phyloP scores from a whole-genome alignment of 2,797 vertebrate species.

The Acanthis flammea region DNA sequence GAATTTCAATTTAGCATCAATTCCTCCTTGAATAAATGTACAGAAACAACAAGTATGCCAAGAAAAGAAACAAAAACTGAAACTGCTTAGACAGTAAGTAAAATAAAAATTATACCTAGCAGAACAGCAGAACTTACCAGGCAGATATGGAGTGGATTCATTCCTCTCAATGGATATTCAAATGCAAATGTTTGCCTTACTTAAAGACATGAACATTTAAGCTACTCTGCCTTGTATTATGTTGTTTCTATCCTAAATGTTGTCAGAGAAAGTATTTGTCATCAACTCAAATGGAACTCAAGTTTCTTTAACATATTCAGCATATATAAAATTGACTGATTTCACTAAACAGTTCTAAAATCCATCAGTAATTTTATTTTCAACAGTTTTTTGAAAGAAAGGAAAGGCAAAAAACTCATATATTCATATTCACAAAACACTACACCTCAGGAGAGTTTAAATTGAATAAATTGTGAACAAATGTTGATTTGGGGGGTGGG shows the following conservation, averaged over 20 bases:
- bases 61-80: not conserved
- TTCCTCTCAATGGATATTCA: not conserved
- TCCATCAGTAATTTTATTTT: not conserved
- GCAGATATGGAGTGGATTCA: not conserved
- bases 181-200: not conserved
- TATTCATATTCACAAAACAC: not conserved
- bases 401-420: not conserved
- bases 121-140: not conserved
- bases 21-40: not conserved
- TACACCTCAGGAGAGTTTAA: not conserved
- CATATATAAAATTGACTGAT: not conserved
- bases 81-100: not conserved
- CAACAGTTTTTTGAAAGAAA: not conserved
- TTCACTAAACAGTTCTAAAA: not conserved
- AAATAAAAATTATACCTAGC: not conserved
- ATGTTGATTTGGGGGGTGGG: not conserved
- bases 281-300: not conserved
- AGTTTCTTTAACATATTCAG: not conserved
- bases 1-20: not conserved
- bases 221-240: not conserved
- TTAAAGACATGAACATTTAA: not conserved
- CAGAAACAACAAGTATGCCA: not conserved
- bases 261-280: not conserved
- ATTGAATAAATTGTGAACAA: not conserved
- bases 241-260: not conserved